A percentile compares a stretch with the other conserved stretches of the same genome.
Evolutionary conservation across 2,113 vertebrate species (phyloP).

Genomic region (Hassar affinis): DNA sequence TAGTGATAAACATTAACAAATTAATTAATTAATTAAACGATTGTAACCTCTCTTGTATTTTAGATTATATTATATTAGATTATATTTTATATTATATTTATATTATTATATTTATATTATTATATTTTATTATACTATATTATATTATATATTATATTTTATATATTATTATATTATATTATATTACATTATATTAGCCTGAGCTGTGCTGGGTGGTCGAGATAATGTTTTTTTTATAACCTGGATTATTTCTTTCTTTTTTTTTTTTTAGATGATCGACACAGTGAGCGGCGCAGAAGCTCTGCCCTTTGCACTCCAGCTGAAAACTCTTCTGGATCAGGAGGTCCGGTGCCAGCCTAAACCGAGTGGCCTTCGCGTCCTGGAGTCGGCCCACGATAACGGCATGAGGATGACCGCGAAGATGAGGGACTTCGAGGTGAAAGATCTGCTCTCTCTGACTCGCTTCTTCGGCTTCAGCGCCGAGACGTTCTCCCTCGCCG

Average conservation of each 20-base stretch:
- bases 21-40: no score
- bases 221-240: no score
- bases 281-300: slow-evolving; percentile 67
- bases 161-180: no score
- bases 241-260: neutral
- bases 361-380: slow-evolving; percentile 81
- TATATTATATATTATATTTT: no score
- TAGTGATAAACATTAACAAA: no score
- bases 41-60: no score
- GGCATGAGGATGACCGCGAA: slow-evolving; percentile 87
- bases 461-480: slow-evolving; percentile 91
- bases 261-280: slow-evolving; percentile 85
- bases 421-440: slow-evolving; percentile 88
- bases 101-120: no score
- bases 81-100: no score
- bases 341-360: slow-evolving; percentile 87
- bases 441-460: slow-evolving; percentile 88
- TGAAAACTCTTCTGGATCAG: slow-evolving; percentile 80
- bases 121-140: no score
- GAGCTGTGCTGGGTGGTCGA: no score
- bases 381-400: slow-evolving; percentile 85
- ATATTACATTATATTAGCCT: no score
- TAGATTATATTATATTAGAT: no score
- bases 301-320: slow-evolving; percentile 76
- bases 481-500: slow-evolving; percentile 87